Conservation (phyloP, 2,113 vertebrate species). For the Cinclus mexicanus region DNA sequence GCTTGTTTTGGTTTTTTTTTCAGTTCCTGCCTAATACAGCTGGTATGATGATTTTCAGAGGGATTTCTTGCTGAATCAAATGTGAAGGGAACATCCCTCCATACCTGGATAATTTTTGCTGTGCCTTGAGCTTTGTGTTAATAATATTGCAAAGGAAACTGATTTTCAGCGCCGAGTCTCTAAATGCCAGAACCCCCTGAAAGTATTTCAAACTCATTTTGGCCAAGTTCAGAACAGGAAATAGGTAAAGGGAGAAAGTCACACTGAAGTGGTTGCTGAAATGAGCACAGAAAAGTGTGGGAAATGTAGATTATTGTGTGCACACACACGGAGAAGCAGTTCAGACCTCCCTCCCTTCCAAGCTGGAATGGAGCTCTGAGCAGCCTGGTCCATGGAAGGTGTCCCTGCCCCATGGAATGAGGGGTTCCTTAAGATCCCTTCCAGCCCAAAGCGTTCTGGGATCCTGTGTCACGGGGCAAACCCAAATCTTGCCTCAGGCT, state of each 20-base stretch:
- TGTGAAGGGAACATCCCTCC: not conserved
- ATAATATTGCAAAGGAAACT: not conserved
- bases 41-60: not conserved
- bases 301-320: not conserved
- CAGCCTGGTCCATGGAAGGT: fast-evolving
- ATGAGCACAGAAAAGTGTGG: not conserved
- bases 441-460: not conserved
- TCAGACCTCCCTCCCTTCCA: not conserved
- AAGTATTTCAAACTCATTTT: not conserved
- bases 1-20: not conserved
- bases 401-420: not conserved
- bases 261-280: not conserved
- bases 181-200: not conserved
- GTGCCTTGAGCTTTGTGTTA: not conserved
- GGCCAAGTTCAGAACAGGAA: not conserved
- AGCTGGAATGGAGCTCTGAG: not conserved
- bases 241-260: not conserved
- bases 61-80: not conserved
- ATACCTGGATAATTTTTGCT: not conserved
- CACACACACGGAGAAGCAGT: not conserved
- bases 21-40: not conserved
- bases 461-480: fast-evolving
- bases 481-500: not conserved
- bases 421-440: not conserved
- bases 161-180: not conserved